Conservation (phyloP, 2,113 vertebrate genomes). For the Trochalopteron elliotii region DNA sequence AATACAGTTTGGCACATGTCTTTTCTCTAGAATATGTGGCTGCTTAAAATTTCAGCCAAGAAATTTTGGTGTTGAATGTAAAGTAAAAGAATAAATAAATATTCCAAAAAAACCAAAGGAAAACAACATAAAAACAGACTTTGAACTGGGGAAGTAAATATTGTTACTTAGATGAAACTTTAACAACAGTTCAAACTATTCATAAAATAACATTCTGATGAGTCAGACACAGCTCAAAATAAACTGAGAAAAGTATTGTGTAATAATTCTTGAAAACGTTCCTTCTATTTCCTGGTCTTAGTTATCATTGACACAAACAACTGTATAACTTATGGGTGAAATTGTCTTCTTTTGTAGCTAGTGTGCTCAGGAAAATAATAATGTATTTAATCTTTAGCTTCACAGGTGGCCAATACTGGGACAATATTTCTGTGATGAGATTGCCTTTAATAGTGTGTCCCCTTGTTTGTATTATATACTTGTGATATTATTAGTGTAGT, state of each 20-base stretch:
- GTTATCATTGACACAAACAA: neutral
- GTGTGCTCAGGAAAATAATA: neutral
- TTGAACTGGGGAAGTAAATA: neutral
- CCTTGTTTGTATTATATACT: neutral
- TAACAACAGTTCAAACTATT: neutral
- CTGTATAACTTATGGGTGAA: neutral
- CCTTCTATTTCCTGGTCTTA: neutral
- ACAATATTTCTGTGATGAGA: neutral
- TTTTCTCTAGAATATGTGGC: neutral
- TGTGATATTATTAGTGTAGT: neutral
- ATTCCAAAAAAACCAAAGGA: neutral
- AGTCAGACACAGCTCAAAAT: neutral
- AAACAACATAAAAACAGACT: neutral
- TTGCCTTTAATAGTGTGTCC: neutral
- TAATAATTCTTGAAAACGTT: neutral
- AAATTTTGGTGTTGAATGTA: neutral
- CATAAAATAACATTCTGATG: neutral
- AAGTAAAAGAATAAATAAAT: neutral
- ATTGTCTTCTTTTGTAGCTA: neutral
- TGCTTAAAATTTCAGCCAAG: neutral
- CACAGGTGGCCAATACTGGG: neutral
- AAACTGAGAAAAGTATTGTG: neutral
- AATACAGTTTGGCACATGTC: neutral
- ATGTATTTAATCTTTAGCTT: conserved; percentile 2
- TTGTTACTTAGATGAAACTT: neutral